Percentiles rank a stretch among this genome's conserved stretches.
These are phyloP conservation scores for Porites lutea DNA, from an alignment of 64 coral and sea anemone species.

Conservation along the genomic window DNA sequence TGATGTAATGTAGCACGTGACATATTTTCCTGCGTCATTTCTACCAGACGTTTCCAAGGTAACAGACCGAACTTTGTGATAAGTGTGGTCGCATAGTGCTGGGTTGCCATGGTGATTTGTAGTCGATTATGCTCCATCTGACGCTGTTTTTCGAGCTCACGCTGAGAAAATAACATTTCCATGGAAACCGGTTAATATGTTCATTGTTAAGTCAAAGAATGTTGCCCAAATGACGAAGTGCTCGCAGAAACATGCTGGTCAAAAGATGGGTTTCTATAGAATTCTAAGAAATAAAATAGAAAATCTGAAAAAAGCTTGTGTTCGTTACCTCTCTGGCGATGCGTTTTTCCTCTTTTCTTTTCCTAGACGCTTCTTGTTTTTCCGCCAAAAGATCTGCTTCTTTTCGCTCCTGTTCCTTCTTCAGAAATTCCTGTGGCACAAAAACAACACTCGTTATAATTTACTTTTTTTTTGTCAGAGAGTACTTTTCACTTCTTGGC, in stretches of 20 bases:
- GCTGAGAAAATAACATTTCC: conserved; percentile 45
- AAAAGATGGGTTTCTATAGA: too few relatives aligned
- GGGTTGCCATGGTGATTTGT: conserved; percentile 62
- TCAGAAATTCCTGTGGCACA: conserved; percentile 22
- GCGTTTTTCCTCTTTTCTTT: conserved; percentile 88
- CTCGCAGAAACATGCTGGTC: too few relatives aligned
- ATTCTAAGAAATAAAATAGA: too few relatives aligned
- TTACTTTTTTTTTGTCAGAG: too few relatives aligned
- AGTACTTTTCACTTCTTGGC: too few relatives aligned
- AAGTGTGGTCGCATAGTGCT: conserved; percentile 71
- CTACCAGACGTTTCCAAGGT: conserved; percentile 91
- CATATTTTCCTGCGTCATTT: conserved; percentile 56
- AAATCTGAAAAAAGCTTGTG: not conserved
- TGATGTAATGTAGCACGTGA: conserved; percentile 66
- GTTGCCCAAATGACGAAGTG: too few relatives aligned
- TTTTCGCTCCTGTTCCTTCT: conserved; percentile 80
- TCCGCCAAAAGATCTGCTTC: conserved; percentile 82
- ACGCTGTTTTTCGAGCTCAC: conserved; percentile 90
- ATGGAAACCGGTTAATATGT: too few relatives aligned
- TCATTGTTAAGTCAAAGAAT: too few relatives aligned
- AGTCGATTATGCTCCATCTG: conserved; percentile 72
- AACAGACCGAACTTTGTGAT: conserved; percentile 87
- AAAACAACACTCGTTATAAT: too few relatives aligned
- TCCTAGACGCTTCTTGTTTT: conserved; percentile 81
- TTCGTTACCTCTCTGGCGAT: conserved; percentile 76